Conservation (phyloP, 2,888 invertebrate genomes). For the Hyposoter didymator region DNA sequence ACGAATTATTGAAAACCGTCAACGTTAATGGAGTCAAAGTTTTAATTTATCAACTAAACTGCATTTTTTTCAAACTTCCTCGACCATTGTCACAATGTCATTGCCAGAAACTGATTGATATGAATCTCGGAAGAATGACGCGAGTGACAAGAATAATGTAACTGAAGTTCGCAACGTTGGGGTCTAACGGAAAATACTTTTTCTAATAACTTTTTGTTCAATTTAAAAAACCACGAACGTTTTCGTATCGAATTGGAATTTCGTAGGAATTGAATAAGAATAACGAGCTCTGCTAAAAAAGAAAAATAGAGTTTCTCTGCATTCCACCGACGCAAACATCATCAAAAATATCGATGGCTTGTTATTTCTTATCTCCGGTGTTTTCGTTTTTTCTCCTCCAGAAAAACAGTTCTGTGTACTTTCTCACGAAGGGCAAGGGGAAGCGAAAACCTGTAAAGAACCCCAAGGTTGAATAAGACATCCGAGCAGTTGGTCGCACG, state of each 20-base stretch:
- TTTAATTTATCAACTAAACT: neutral
- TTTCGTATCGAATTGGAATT: too few relatives aligned
- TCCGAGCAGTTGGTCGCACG: slow-evolving; percentile 39
- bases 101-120: neutral
- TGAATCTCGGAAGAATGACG: neutral
- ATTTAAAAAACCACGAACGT: too few relatives aligned
- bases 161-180: too few relatives aligned
- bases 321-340: too few relatives aligned
- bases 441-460: slow-evolving; percentile 8
- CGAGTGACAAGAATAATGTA: neutral
- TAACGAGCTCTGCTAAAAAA: too few relatives aligned
- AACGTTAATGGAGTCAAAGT: too few relatives aligned
- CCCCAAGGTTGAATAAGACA: slow-evolving; percentile 30
- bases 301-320: too few relatives aligned
- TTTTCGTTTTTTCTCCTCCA: neutral
- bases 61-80: neutral
- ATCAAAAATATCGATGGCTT: too few relatives aligned
- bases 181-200: too few relatives aligned
- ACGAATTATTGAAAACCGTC: neutral
- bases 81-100: neutral
- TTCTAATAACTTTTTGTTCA: too few relatives aligned
- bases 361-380: neutral
- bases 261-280: too few relatives aligned
- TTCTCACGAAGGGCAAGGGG: neutral
- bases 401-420: slow-evolving; percentile 7